These are phyloP conservation scores for Borostomias antarcticus DNA, from an alignment of 2,797 vertebrate species.

Conservation along the genomic window DNA sequence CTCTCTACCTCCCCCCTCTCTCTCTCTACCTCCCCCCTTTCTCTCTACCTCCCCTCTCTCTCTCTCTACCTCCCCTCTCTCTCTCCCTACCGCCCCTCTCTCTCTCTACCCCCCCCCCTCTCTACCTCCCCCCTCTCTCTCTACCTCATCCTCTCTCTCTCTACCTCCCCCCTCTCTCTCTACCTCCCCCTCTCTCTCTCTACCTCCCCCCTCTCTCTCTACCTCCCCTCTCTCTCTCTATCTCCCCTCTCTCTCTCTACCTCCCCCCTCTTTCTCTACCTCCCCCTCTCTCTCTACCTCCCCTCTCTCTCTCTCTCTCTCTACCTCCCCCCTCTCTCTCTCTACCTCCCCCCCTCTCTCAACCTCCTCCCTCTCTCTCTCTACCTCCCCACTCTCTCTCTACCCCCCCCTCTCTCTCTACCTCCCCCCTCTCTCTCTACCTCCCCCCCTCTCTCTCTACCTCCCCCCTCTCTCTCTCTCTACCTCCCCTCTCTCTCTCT, in stretches of 20 bases:
- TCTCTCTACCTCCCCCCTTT: no score
- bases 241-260: slow-evolving; percentile 48
- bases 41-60: no score
- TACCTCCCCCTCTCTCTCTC: no score
- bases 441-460: neutral
- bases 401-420: neutral
- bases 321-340: neutral
- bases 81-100: neutral
- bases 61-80: slow-evolving; percentile 17
- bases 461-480: neutral
- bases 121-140: neutral
- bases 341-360: neutral
- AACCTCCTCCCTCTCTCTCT: slow-evolving; percentile 49
- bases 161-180: no score
- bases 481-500: neutral
- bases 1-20: no score
- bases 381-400: neutral
- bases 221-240: neutral
- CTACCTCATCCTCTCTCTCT: slow-evolving; percentile 17
- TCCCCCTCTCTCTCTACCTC: neutral
- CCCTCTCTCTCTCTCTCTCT: slow-evolving; percentile 50
- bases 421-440: neutral
- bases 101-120: neutral
- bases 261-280: slow-evolving; percentile 13
- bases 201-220: no score